Conservation (phyloP, 2,113 vertebrate species). For the Steatornis caripensis region DNA sequence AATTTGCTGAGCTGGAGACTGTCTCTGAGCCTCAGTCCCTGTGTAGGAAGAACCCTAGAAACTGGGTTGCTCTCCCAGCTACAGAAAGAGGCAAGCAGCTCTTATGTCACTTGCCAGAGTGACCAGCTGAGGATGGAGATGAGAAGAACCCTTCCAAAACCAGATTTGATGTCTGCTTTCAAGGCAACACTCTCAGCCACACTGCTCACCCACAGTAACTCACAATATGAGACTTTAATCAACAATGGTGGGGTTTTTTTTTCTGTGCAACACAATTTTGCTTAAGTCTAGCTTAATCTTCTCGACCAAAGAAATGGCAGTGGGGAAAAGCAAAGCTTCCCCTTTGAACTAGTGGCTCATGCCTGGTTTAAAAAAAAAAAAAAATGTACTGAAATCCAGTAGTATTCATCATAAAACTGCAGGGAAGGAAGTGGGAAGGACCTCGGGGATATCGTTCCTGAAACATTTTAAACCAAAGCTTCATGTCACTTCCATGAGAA, state of each 20-base stretch:
- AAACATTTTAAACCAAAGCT: neutral
- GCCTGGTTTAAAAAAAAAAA: neutral
- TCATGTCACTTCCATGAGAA: neutral
- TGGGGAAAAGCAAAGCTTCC: neutral
- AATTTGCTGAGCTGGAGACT: neutral
- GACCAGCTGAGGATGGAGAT: neutral
- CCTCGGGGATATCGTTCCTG: neutral
- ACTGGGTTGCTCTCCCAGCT: neutral
- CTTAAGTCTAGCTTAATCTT: neutral
- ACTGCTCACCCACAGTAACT: neutral
- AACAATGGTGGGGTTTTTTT: neutral
- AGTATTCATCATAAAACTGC: neutral
- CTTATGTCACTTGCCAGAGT: neutral
- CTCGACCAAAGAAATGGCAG: neutral
- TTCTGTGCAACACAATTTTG: neutral
- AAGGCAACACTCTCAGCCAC: neutral
- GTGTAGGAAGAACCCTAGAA: neutral
- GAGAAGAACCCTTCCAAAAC: neutral
- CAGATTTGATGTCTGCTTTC: neutral
- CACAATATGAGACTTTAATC: neutral
- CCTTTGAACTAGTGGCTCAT: neutral
- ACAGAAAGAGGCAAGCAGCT: neutral
- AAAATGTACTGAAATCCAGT: neutral
- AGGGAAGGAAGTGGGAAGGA: neutral
- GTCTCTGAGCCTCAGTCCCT: neutral